Base-by-base conservation (phyloP, 2,113 vertebrate species). In the Indicator maculatus region DNA sequence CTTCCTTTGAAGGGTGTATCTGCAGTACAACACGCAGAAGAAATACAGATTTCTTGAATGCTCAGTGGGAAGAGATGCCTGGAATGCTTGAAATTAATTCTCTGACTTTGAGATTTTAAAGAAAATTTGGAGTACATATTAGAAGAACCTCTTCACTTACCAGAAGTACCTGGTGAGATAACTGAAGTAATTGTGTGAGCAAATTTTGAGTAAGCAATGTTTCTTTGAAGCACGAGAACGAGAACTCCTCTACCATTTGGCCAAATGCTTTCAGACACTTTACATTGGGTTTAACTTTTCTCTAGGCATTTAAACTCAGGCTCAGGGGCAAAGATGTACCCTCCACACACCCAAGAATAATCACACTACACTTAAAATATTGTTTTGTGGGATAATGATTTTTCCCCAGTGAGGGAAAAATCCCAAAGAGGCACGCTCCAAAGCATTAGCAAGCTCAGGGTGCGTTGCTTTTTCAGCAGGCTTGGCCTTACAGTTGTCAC, bases 351-450 rank as follows among this genome's bases (percentile, higher is more conserved):
- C 38, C 6, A 39, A 88, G 38, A 69, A 79, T 65, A 61, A 50
- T 30, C 55, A 82, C 14, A 31, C 4, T 39, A 50, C 18, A 24
- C 20, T 65, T 65, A 89, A 88, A 72, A 83, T 52, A 45, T 1
- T 45, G 2, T 0, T 8, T 53, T 58, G 2, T 45, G 12, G 45
- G 18, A 33, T 17, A 45, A 4, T 45, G 50, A 5, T 19, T 47
- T 23, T 90, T 90, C 27, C 41, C 70, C 74, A 90, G 58, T 28
- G 5, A 83, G 26, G 14, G 30, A 59, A 67, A 45, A 56, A 9
- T 70, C 27, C 70, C 23, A 86, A 63, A 14, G 60, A 86, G 16
- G 13, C 15, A 74, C 13, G 50, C 3, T 41, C 38, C 15, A 55
- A 76, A 77, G 56, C 1, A 26, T 45, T 81, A 36, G 30, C 23